Conservation (phyloP, 2,113 vertebrate genomes). For the Octodon degus region DNA sequence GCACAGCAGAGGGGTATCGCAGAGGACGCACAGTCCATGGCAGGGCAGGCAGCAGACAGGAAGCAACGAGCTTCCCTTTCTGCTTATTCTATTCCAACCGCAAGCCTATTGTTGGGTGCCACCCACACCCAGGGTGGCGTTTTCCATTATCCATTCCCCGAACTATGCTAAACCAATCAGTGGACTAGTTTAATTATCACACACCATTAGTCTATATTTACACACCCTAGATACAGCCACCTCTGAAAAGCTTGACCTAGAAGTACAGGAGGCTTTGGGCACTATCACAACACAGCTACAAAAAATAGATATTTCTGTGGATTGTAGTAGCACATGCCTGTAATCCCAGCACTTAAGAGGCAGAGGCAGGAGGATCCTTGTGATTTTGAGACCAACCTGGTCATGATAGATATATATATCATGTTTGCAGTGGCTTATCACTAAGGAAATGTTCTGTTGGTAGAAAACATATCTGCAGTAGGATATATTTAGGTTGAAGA, state of each 20-base stretch:
- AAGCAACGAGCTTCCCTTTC: no score
- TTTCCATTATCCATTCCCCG: neutral
- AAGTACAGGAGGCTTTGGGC: neutral
- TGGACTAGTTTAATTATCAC: neutral
- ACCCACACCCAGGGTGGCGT: neutral
- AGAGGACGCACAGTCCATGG: neutral
- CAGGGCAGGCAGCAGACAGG: neutral
- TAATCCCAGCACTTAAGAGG: no score
- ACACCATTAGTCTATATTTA: neutral
- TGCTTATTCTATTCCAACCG: neutral
- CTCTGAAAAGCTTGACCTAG: neutral
- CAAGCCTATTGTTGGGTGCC: neutral
- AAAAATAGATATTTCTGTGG: neutral
- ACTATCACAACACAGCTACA: neutral
- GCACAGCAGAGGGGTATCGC: neutral
- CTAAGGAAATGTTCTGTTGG: neutral
- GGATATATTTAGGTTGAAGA: neutral
- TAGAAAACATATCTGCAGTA: neutral
- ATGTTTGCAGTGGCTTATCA: neutral
- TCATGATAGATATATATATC: neutral
- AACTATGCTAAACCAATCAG: neutral
- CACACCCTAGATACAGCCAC: neutral
- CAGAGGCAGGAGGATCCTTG: no score
- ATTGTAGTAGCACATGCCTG: no score
- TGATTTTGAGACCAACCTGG: no score